Evolutionary conservation across 1,140 invertebrate species (phyloP).

Genomic region (Hyles vespertilio): DNA sequence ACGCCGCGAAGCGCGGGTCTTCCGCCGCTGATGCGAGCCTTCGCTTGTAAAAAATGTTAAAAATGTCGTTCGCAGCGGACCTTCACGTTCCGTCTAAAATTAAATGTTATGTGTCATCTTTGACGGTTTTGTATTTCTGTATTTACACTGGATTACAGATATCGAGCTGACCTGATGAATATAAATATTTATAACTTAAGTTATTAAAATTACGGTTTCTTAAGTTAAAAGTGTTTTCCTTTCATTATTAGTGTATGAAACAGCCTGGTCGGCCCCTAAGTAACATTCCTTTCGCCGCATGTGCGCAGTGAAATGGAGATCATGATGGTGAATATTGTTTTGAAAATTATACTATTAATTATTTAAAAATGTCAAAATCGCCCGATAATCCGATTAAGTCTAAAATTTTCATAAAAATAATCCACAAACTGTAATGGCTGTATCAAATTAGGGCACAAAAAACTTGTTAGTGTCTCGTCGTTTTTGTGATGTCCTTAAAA

Average conservation of each 20-base stretch:
- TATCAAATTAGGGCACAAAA: constrained; percentile 70
- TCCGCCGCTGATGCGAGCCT: constrained; percentile 56
- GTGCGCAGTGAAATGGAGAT: constrained; percentile 71
- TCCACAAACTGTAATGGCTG: constrained; percentile 67
- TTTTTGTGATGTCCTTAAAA: constrained; percentile 62
- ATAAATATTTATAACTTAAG: constrained; percentile 79
- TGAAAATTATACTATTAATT: constrained; percentile 57
- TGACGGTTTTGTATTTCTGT: constrained; percentile 78
- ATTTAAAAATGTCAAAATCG: constrained; percentile 61
- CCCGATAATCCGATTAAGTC: constrained; percentile 54
- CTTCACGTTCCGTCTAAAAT: constrained; percentile 76
- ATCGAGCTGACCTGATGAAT: constrained; percentile 78
- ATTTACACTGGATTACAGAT: constrained; percentile 78
- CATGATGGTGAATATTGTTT: constrained; percentile 67
- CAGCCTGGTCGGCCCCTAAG: constrained; percentile 68
- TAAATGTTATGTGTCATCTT: constrained; percentile 78
- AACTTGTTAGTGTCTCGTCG: constrained; percentile 71
- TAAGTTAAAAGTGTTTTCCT: constrained; percentile 81
- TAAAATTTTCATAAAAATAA: constrained; percentile 57
- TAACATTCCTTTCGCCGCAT: constrained; percentile 73
- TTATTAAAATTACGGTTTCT: constrained; percentile 78
- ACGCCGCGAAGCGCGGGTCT: constrained; percentile 54
- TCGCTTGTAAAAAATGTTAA: constrained; percentile 76
- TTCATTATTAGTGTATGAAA: constrained; percentile 50
- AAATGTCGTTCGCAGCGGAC: constrained; percentile 75